These are phyloP conservation scores for Eublepharis macularius DNA, from an alignment of 2,113 vertebrate species.

Conservation along the genomic window DNA sequence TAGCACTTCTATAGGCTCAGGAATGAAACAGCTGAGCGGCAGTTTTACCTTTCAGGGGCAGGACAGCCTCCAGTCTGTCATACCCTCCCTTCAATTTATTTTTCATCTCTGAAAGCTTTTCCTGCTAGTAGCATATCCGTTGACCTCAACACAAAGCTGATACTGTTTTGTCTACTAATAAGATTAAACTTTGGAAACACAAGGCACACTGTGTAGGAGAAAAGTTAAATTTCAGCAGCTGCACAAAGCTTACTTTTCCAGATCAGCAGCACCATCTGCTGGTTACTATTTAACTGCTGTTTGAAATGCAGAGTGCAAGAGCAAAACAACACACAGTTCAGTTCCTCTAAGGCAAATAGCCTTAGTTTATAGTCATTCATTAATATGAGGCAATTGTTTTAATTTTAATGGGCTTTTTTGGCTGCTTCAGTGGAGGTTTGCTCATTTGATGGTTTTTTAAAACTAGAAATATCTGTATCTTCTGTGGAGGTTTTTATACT, in stretches of 20 bases:
- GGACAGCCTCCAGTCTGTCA: no score
- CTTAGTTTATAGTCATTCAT: background rate
- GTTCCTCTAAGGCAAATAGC: background rate
- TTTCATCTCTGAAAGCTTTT: background rate
- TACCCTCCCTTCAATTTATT: background rate
- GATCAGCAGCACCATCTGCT: conserved; percentile 67
- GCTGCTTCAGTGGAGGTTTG: background rate
- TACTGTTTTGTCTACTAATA: background rate
- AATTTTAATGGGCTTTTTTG: accelerated
- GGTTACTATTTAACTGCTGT: conserved; percentile 24
- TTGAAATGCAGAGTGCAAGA: background rate
- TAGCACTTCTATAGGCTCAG: no score
- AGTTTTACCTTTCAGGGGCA: no score
- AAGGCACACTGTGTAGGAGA: background rate
- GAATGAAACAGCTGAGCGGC: no score
- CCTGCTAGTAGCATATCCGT: background rate
- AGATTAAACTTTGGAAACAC: background rate
- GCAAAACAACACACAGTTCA: background rate
- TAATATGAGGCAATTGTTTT: background rate
- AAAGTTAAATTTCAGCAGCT: background rate
- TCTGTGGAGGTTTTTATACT: background rate
- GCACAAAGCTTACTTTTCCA: background rate
- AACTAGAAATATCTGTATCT: no score
- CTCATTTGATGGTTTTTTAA: no score
- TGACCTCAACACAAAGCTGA: background rate